phyloP scores from a whole-genome alignment of 2,888 invertebrate genomes.

The Eremobia ochroleuca region DNA sequence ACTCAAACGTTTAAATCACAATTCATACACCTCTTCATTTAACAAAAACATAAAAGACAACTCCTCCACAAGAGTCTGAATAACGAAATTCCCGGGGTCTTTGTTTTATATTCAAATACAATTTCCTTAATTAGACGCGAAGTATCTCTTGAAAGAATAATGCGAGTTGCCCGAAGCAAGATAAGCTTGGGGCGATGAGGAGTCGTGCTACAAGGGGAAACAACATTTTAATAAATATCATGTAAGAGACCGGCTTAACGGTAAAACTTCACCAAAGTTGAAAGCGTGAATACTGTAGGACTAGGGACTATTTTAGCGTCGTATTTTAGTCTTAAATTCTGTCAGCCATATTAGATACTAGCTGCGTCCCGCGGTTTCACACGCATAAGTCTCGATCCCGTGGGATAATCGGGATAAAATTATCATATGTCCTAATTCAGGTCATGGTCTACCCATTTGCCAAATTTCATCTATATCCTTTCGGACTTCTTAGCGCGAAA shows the following conservation, averaged over 20 bases:
- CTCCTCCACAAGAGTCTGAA: slow-evolving; percentile 70
- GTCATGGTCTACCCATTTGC: too few relatives aligned
- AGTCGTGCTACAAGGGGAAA: slow-evolving; percentile 64
- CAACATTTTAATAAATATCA: slow-evolving; percentile 71
- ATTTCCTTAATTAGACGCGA: slow-evolving; percentile 84
- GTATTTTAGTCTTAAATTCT: slow-evolving; percentile 23
- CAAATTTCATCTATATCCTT: too few relatives aligned
- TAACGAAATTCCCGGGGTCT: slow-evolving; percentile 75
- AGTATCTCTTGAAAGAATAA: slow-evolving; percentile 82
- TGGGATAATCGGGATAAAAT: too few relatives aligned
- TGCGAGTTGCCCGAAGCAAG: slow-evolving; percentile 75
- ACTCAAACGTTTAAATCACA: slow-evolving; percentile 46
- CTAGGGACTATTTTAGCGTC: slow-evolving; percentile 8
- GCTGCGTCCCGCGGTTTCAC: too few relatives aligned
- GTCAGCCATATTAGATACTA: slow-evolving; percentile 14
- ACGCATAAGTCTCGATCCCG: too few relatives aligned
- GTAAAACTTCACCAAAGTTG: slow-evolving; percentile 52
- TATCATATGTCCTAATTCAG: too few relatives aligned
- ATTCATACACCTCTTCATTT: slow-evolving; percentile 63
- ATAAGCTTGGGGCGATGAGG: slow-evolving; percentile 64
- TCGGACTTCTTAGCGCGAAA: too few relatives aligned
- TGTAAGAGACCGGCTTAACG: slow-evolving; percentile 67
- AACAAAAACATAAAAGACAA: slow-evolving; percentile 74
- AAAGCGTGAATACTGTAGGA: slow-evolving; percentile 23
- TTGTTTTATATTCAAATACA: slow-evolving; percentile 84